Evolutionary conservation across 1,140 invertebrate genomes (phyloP).

Genomic region (Drosophila pruinosa): DNA sequence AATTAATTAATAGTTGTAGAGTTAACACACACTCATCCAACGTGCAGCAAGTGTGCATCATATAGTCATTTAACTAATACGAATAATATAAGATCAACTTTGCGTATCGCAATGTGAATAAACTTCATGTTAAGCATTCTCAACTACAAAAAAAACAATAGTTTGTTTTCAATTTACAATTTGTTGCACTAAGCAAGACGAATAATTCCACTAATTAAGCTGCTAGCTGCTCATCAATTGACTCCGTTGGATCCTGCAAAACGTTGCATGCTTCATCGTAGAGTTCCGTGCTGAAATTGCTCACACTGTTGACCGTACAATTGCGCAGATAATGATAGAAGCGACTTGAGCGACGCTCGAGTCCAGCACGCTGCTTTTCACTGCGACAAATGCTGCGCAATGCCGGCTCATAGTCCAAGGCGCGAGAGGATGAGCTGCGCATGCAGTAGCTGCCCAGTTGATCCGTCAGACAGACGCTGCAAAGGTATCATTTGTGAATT

Average conservation of each 20-base stretch:
- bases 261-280: constrained; percentile 64
- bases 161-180: not conserved
- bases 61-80: constrained; percentile 40
- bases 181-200: constrained; percentile 24
- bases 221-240: not conserved
- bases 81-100: constrained; percentile 65
- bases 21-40: constrained; percentile 23
- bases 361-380: constrained; percentile 84
- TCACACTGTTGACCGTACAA: constrained; percentile 41
- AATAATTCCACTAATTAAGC: constrained; percentile 29
- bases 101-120: constrained; percentile 56
- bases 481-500: not conserved
- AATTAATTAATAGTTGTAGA: constrained; percentile 16
- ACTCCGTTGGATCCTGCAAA: constrained; percentile 32
- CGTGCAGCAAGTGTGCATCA: not conserved
- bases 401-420: constrained; percentile 85
- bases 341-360: constrained; percentile 84
- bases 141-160: not conserved
- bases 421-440: constrained; percentile 45
- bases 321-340: constrained; percentile 86
- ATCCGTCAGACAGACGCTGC: constrained; percentile 36
- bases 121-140: constrained; percentile 37
- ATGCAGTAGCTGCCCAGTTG: constrained; percentile 50
- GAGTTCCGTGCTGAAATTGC: constrained; percentile 55
- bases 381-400: constrained; percentile 85